Evolutionary conservation across 2,113 vertebrate species (phyloP), one percentile per base, ranked within the genome.

Genomic region (Chamaetylas fuelleborni): DNA sequence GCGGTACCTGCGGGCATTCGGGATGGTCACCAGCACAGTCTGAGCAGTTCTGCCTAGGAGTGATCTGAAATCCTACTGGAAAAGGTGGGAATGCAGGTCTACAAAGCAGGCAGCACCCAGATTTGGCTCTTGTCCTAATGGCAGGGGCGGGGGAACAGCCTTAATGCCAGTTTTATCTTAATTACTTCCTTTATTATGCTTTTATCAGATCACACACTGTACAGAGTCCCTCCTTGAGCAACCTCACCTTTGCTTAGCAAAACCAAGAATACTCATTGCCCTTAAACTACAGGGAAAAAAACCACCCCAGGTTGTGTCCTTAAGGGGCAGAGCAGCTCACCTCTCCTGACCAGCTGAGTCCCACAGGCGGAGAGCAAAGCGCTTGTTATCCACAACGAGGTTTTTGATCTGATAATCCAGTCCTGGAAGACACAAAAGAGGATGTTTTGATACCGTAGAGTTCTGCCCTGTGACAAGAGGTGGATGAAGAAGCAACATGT

Each of bases 261-360:
- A 81, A 65, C 62, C 61, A 56, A 69, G 38, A 43, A 33, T n/a
- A 40, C 25, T 81, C 16, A 20, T 64, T 64, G 48, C 66, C 43
- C 13, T 38, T 13, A 16, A 87, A 58, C 2, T 20, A 19, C 48
- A 29, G 14, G n/a, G 29, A 38, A 19, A 24, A 20, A 43, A 47
- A 11, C 28, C 51, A 53, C 3, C 24, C 23, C 12, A 11, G n/a
- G 19, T 8, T 43, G 14, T 77, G 23, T 65, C 45, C 31, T 29
- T 4, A 3, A 31, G 74, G 51, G 53, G 58, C 76, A 8, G 58
- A 45, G 40, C 48, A 14, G 10, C 19, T 92, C 96, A 99, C 99
- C 99, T 98, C 91, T 99, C 99, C 87, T 99, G 99, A 25, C 99
- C 99, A 5, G 99, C 99, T 5, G 99, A 99, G 96, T 99, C 99